Conservation (phyloP, 1,140 invertebrate genomes). For the Drosophila jambulina region DNA sequence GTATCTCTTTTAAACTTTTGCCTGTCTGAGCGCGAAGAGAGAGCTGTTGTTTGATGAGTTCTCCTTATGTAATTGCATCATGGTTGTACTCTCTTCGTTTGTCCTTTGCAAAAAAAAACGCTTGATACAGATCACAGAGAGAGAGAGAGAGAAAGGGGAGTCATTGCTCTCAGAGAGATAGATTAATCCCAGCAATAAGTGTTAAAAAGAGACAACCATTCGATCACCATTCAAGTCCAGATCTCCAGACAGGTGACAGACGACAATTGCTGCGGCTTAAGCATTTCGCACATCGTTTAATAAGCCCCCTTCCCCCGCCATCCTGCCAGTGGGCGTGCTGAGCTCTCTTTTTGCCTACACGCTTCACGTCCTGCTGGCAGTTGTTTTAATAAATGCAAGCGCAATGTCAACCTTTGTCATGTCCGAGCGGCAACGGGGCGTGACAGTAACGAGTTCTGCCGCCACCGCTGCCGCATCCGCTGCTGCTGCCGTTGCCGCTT, state of each 20-base stretch:
- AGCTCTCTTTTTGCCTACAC: conserved; percentile 44
- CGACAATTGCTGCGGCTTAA: conserved; percentile 10
- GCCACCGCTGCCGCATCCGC: conserved; percentile 15
- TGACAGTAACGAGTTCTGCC: conserved; percentile 77
- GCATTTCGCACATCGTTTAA: conserved; percentile 16
- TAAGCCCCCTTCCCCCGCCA: neutral
- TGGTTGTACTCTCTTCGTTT: neutral
- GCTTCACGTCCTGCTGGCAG: conserved; percentile 59
- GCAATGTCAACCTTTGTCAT: conserved; percentile 78
- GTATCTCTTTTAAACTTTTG: neutral
- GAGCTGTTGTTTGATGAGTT: neutral
- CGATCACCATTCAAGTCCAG: neutral
- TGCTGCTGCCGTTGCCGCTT: too few species aligned
- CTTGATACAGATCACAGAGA: neutral
- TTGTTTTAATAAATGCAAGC: conserved; percentile 79
- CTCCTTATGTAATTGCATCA: neutral
- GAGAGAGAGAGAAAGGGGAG: neutral
- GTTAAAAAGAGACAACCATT: neutral
- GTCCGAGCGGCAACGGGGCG: conserved; percentile 69
- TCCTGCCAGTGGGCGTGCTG: neutral
- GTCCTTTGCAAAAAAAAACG: neutral
- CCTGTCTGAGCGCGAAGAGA: neutral
- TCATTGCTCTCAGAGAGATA: neutral
- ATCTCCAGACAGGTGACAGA: conserved; percentile 5
- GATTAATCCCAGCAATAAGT: neutral